Conservation (phyloP, 2,797 vertebrate genomes). For the Podarcis lilfordi region DNA sequence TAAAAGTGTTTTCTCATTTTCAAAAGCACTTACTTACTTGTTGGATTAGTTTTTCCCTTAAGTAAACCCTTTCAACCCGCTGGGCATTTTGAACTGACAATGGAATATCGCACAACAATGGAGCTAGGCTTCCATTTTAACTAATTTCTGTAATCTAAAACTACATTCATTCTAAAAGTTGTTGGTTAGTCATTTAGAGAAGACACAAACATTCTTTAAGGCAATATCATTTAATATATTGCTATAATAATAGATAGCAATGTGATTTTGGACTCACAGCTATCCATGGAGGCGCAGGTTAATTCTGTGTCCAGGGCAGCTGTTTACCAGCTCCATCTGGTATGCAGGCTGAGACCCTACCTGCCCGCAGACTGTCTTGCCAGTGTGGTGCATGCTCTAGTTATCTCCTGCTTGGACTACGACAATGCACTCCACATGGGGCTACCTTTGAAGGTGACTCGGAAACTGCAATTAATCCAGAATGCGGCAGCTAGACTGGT, state of each 20-base stretch:
- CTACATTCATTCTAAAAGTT: not conserved
- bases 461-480: too few species aligned
- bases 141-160: not conserved
- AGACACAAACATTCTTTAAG: not conserved
- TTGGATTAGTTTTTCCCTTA: not conserved
- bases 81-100: not conserved
- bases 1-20: conserved; percentile 3
- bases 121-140: not conserved
- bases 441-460: too few species aligned
- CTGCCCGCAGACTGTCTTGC: too few species aligned
- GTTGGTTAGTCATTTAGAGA: not conserved
- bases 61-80: not conserved
- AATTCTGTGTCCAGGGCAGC: too few species aligned
- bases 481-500: too few species aligned
- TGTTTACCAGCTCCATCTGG: too few species aligned
- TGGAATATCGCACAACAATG: not conserved
- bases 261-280: not conserved
- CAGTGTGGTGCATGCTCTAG: too few species aligned
- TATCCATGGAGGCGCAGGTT: too few species aligned
- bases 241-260: too few species aligned
- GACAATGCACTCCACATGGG: too few species aligned
- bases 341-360: too few species aligned
- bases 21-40: conserved; percentile 11
- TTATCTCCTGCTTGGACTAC: too few species aligned
- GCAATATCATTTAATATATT: not conserved